Conservation (phyloP, 2,797 vertebrate genomes). For the Notolabrus celidotus region DNA sequence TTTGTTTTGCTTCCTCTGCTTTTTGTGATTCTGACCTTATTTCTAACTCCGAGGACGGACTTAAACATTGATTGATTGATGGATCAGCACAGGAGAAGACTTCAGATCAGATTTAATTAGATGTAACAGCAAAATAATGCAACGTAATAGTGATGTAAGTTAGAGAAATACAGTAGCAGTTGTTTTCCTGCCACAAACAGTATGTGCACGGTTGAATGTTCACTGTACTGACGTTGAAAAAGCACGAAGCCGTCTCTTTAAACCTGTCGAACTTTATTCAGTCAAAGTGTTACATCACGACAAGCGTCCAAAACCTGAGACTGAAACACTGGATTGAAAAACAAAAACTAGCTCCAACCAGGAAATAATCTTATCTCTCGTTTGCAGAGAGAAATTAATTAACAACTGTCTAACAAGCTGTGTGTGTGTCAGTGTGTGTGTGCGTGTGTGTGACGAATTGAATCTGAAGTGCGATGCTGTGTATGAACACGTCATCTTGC, state of each 20-base stretch:
- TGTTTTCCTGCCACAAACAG: neutral
- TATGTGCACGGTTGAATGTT: too few species aligned
- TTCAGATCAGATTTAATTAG: constrained; percentile 9
- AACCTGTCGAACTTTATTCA: constrained; percentile 7
- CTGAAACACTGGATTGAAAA: constrained; percentile 6
- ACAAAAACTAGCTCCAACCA: constrained; percentile 14
- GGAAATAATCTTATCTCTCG: constrained; percentile 33
- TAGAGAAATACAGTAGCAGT: neutral
- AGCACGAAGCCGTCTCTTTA: neutral
- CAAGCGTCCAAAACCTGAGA: constrained; percentile 1
- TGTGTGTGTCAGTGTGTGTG: constrained; percentile 31
- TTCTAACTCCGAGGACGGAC: too few species aligned
- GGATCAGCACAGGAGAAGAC: neutral
- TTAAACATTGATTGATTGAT: too few species aligned
- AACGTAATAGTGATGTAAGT: constrained; percentile 1
- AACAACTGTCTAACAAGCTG: constrained; percentile 45
- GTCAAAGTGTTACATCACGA: neutral
- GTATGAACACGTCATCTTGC: constrained; percentile 26
- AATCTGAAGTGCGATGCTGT: constrained; percentile 22
- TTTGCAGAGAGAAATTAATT: constrained; percentile 43
- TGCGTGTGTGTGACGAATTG: constrained; percentile 46
- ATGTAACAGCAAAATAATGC: constrained; percentile 11
- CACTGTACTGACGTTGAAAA: neutral
- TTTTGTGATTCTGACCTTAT: too few species aligned
- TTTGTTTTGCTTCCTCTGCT: constrained; percentile 24